A percentile compares a stretch with the other conserved stretches of the same genome.
Evolutionary conservation across 1,140 invertebrate species (phyloP).

Genomic region (Ostrea edulis): DNA sequence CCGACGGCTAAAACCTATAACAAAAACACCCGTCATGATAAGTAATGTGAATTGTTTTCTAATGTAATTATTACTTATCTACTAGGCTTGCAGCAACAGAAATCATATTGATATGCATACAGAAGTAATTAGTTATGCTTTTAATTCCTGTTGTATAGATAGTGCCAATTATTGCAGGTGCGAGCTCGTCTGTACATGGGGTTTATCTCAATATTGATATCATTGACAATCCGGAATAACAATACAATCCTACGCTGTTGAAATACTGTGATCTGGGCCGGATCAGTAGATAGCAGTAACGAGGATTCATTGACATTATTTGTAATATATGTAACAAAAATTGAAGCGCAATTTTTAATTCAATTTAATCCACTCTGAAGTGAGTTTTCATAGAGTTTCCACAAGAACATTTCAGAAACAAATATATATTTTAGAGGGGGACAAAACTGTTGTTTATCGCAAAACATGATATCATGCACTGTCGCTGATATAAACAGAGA

Average conservation of each 20-base stretch:
- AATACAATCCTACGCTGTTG: neutral
- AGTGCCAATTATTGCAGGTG: neutral
- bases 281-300: too few relatives aligned
- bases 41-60: constrained; percentile 6
- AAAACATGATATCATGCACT: too few relatives aligned
- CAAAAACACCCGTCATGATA: neutral
- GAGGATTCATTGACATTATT: too few relatives aligned
- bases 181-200: neutral
- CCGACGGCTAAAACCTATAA: neutral
- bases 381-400: too few relatives aligned
- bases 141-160: neutral
- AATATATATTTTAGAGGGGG: too few relatives aligned
- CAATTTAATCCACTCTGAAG: too few relatives aligned
- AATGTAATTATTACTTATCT: neutral
- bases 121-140: constrained; percentile 24
- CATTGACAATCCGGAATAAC: neutral
- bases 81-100: neutral
- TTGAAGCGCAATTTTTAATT: too few relatives aligned
- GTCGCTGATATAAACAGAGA: too few relatives aligned
- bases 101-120: constrained; percentile 4
- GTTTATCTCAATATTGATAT: neutral
- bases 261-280: too few relatives aligned
- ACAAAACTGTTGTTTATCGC: too few relatives aligned
- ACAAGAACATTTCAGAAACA: too few relatives aligned
- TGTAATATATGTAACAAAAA: too few relatives aligned